Evolutionary conservation across 2,113 vertebrate genomes (phyloP).

Genomic region (Gavialis gangeticus): DNA sequence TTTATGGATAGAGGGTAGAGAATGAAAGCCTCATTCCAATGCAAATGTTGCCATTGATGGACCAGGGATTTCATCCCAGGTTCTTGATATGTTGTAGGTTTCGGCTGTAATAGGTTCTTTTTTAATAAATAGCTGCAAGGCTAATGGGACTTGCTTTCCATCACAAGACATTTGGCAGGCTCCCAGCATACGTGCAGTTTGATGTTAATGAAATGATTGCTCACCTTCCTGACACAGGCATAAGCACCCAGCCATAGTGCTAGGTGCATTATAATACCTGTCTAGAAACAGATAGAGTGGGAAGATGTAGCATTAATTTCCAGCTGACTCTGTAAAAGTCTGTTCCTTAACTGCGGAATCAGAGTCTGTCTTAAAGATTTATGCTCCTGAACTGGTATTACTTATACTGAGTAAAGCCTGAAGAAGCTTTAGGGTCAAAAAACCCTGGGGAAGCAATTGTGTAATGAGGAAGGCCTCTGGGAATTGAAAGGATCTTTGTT

Average conservation of each 20-base stretch:
- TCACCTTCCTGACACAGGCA: slow-evolving; percentile 12
- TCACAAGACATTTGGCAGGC: slow-evolving; percentile 22
- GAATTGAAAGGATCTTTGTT: background rate
- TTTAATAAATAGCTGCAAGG: background rate
- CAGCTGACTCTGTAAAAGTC: background rate
- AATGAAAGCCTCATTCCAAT: background rate
- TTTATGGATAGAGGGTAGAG: background rate
- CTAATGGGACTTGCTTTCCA: background rate
- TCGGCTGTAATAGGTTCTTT: background rate
- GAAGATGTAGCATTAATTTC: background rate
- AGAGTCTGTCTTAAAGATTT: background rate
- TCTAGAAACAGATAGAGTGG: background rate
- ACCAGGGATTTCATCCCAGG: background rate
- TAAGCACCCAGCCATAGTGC: background rate
- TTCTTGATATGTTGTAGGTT: background rate
- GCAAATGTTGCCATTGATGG: rapidly evolving
- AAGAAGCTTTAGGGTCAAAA: background rate
- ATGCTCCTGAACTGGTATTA: background rate
- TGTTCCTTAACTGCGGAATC: slow-evolving; percentile 26
- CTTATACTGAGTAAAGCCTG: background rate
- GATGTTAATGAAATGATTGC: background rate
- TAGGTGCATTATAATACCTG: slow-evolving; percentile 6
- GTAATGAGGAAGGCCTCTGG: background rate
- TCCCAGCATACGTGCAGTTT: background rate
- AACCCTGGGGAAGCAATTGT: background rate